Evolutionary conservation across 2,888 invertebrate genomes (phyloP).

Genomic region (Margaritifera margaritifera): DNA sequence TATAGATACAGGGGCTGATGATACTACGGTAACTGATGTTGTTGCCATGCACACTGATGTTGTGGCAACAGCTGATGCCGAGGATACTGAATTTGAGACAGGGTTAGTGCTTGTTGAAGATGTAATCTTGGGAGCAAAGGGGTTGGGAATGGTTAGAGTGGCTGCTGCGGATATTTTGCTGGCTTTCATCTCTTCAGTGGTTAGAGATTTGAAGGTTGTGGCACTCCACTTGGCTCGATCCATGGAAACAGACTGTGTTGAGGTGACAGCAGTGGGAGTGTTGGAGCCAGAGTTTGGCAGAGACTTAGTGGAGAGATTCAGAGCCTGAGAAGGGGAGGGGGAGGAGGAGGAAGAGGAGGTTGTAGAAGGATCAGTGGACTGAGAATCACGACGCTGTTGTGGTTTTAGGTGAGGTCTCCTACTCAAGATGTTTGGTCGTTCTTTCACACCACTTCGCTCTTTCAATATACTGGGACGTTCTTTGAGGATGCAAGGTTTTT

Average conservation of each 20-base stretch:
- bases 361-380: conserved; percentile 24
- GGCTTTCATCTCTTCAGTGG: conserved; percentile 3
- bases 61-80: conserved; percentile 8
- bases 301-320: conserved; percentile 14
- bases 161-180: conserved; percentile 27
- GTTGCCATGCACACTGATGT: conserved; percentile 7
- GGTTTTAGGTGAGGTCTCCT: conserved; percentile 54
- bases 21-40: conserved; percentile 2
- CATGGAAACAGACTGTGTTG: conserved; percentile 1
- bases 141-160: conserved; percentile 44
- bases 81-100: conserved; percentile 4
- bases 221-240: neutral
- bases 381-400: conserved; percentile 55
- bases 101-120: conserved; percentile 3
- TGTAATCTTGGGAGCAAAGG: conserved; percentile 18
- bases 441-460: conserved; percentile 28
- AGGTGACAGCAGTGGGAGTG: conserved; percentile 1
- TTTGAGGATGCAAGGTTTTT: too few species aligned
- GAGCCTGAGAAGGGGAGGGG: conserved; percentile 16
- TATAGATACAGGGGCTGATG: too few species aligned
- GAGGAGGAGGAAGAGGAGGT: conserved; percentile 21
- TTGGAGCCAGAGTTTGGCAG: conserved; percentile 2
- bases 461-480: conserved; percentile 1
- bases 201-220: conserved; percentile 1
- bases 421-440: conserved; percentile 66